Evolutionary conservation across 2,888 invertebrate genomes (phyloP), one percentile per base, ranked within the genome.

Genomic region (Callinectes sapidus): DNA sequence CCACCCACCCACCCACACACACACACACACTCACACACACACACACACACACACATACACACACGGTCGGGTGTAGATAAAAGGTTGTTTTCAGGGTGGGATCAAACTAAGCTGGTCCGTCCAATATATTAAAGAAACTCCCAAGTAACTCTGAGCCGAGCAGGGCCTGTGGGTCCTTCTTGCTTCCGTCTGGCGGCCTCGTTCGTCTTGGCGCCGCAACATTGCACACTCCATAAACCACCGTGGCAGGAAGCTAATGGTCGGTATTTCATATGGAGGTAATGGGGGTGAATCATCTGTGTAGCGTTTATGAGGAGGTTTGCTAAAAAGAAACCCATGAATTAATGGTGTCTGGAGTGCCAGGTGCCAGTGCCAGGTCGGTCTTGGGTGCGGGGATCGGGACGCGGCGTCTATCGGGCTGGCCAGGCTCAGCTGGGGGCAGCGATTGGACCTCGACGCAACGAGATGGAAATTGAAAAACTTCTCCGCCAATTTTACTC

Each of bases 391-490:
- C 13, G 86, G 18, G 35, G 13, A 35, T 90, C n/a, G 85, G 90
- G 86, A 90, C 61, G 66, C n/a, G 77, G 61, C 6, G 61, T 14
- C 92, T 92, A 92, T 92, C 92, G 54, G 86, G 90, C 48, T 54
- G 90, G 42, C 92, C 92, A 92, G 92, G 39, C 92, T 92, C 92
- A 92, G 92, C 92, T 92, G 92, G 66, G 71, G 23, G 39, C 66
- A 42, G 28, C 42, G 92, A 92, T 92, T 92, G 92, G 89, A 86
- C 85, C 35, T 42, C 32, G 28, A 54, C 89, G 42, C 92, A 66
- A 89, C 89, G 54, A 66, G 39, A 86, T 89, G 89, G 92, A 92
- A 92, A 92, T 92, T 92, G 66, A 87, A 87, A 90, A 90, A 90
- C 90, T 92, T 92, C 54, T 48, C 87, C 90, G 77, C 61, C 90